These are phyloP conservation scores for Axea sp. DNA, from an alignment of 2,888 invertebrate genomes.

Conservation along the genomic window DNA sequence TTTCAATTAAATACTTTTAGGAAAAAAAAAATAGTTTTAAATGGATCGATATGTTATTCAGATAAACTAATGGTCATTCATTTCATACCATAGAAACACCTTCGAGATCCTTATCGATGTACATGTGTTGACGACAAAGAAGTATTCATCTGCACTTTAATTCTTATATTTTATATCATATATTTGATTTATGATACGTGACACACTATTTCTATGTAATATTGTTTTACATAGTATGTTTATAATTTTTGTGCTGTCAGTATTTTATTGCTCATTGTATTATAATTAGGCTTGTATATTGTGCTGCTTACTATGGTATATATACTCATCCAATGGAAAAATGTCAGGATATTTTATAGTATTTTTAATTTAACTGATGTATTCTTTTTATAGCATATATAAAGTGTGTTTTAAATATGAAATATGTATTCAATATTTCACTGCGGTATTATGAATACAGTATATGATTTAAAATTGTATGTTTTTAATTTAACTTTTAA, in stretches of 20 bases:
- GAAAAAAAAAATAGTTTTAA: no score
- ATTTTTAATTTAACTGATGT: no score
- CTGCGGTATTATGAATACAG: no score
- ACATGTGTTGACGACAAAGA: conserved; percentile 18
- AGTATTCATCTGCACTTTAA: conserved; percentile 35
- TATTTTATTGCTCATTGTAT: conserved; percentile 44
- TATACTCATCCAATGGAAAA: conserved; percentile 8
- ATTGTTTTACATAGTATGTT: conserved; percentile 38
- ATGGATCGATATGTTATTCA: no score
- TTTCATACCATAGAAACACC: conserved; percentile 16
- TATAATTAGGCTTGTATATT: conserved; percentile 39
- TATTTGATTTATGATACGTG: conserved; percentile 36
- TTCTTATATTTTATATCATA: conserved; percentile 23
- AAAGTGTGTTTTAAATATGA: no score
- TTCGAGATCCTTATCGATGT: conserved; percentile 14
- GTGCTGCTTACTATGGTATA: conserved; percentile 19
- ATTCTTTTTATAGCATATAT: no score
- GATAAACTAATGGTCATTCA: conserved; percentile 23
- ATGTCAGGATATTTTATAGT: background rate
- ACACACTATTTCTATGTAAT: conserved; percentile 26
- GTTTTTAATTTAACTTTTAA: no score
- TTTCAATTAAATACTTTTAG: no score
- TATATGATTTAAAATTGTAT: no score
- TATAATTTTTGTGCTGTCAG: conserved; percentile 15
- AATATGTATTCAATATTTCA: no score